A percentile compares a stretch with the other conserved stretches of the same genome.
Conservation (phyloP, 2,113 vertebrate species). For the Halichoeres trimaculatus region DNA sequence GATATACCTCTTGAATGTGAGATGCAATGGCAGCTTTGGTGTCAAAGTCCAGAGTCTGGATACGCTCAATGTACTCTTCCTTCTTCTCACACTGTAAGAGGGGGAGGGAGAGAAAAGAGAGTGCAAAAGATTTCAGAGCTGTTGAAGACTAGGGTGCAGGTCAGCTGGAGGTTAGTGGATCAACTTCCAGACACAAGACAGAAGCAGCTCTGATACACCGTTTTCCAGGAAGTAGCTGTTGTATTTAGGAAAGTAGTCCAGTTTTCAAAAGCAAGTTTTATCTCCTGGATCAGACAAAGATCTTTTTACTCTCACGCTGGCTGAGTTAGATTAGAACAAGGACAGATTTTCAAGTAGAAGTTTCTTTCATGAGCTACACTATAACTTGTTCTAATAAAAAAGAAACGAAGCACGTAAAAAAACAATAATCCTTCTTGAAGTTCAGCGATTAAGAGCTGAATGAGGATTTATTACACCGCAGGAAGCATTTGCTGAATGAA, state of each 20-base stretch:
- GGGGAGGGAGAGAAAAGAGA: no score
- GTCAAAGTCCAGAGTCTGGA: constrained; percentile 96
- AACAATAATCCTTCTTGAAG: constrained; percentile 4
- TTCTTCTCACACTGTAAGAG: constrained; percentile 94
- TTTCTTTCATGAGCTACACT: not conserved
- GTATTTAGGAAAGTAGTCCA: not conserved
- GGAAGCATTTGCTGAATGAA: constrained; percentile 5
- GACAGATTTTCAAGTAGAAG: not conserved
- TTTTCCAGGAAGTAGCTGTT: constrained; percentile 13
- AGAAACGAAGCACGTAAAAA: constrained; percentile 13
- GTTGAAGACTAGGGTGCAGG: not conserved
- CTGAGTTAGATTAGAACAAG: constrained; percentile 14
- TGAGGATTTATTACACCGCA: constrained; percentile 25
- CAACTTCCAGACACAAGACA: not conserved
- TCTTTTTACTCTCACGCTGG: not conserved
- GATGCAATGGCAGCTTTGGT: constrained; percentile 96
- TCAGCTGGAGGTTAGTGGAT: constrained; percentile 24
- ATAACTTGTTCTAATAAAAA: constrained; percentile 28
- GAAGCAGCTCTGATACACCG: not conserved
- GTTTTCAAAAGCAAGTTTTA: constrained; percentile 5
- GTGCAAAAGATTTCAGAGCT: not conserved
- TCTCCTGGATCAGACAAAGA: constrained; percentile 6
- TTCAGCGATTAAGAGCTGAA: constrained; percentile 24
- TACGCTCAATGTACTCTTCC: constrained; percentile 97
- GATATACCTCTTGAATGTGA: constrained; percentile 96